These are phyloP conservation scores for Onychomys arenicola DNA, from an alignment of 2,797 vertebrate genomes.

Conservation along the genomic window DNA sequence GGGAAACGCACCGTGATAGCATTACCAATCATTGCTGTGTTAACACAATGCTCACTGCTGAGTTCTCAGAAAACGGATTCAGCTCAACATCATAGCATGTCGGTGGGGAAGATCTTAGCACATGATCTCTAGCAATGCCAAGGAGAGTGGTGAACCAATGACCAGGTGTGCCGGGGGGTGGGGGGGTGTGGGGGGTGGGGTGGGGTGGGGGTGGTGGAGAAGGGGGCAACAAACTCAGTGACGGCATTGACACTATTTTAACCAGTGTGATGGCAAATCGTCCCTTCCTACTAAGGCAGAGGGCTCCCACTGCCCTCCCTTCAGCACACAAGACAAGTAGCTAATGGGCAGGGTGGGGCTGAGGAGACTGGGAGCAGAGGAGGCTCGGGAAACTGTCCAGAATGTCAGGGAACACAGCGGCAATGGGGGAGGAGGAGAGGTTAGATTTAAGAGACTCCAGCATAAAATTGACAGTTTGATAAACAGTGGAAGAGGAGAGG, in stretches of 20 bases:
- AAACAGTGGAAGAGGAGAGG: not conserved
- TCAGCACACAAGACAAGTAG: not conserved
- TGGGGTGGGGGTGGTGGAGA: too few relatives aligned
- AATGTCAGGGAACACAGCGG: not conserved
- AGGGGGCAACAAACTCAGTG: too few relatives aligned
- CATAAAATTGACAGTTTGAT: not conserved
- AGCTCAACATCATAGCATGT: not conserved
- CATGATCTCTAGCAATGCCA: not conserved
- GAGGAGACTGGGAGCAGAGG: not conserved
- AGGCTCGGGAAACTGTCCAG: not conserved
- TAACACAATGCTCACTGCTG: not conserved
- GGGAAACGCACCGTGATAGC: not conserved
- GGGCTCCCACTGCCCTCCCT: not conserved
- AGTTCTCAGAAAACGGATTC: not conserved
- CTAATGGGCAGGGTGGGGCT: not conserved
- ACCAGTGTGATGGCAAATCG: not conserved
- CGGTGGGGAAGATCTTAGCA: not conserved
- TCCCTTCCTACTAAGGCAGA: not conserved
- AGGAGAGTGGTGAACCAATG: not conserved
- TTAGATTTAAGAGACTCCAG: not conserved
- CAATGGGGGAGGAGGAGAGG: not conserved
- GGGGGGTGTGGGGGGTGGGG: too few relatives aligned
- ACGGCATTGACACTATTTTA: too few relatives aligned
- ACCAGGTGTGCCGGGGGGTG: not conserved
- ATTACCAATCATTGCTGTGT: not conserved